A percentile compares a stretch with the other conserved stretches of the same genome.
Evolutionary conservation across 1,140 invertebrate genomes (phyloP).

Genomic region (Eciton burchellii): DNA sequence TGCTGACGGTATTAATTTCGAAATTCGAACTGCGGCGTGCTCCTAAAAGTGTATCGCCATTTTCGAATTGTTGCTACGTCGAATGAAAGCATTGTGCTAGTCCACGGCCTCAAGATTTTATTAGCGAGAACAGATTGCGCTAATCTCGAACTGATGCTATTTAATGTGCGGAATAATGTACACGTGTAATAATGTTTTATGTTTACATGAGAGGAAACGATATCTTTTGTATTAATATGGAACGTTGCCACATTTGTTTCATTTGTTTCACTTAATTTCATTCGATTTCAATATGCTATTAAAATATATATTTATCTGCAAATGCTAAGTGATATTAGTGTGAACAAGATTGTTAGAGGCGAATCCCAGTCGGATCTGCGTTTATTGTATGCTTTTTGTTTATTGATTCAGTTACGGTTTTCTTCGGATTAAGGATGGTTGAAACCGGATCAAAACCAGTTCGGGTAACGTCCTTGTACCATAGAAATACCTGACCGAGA

Average conservation of each 20-base stretch:
- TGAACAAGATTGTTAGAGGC: conserved; percentile 34
- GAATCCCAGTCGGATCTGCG: conserved; percentile 22
- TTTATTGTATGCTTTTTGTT: conserved; percentile 55
- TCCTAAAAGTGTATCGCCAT: not conserved
- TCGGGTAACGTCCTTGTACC: conserved; percentile 66
- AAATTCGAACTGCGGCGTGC: conserved; percentile 45
- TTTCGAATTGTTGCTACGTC: not conserved
- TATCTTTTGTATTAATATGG: too few relatives aligned
- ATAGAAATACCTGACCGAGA: conserved; percentile 46
- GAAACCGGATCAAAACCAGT: conserved; percentile 71
- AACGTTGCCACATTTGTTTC: too few relatives aligned
- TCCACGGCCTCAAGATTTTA: too few relatives aligned
- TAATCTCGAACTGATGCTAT: too few relatives aligned
- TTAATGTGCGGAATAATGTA: too few relatives aligned
- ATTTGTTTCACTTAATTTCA: too few relatives aligned
- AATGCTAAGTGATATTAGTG: conserved; percentile 14
- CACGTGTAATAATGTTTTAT: too few relatives aligned
- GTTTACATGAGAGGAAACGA: too few relatives aligned
- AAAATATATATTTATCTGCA: not conserved
- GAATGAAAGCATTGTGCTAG: too few relatives aligned
- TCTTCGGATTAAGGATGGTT: conserved; percentile 67
- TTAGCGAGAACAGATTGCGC: too few relatives aligned
- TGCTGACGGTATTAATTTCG: conserved; percentile 31
- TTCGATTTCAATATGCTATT: not conserved
- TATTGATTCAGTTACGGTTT: conserved; percentile 67